Base-by-base conservation (phyloP, 2,113 vertebrate genomes). In the Chlamydotis undulata region DNA sequence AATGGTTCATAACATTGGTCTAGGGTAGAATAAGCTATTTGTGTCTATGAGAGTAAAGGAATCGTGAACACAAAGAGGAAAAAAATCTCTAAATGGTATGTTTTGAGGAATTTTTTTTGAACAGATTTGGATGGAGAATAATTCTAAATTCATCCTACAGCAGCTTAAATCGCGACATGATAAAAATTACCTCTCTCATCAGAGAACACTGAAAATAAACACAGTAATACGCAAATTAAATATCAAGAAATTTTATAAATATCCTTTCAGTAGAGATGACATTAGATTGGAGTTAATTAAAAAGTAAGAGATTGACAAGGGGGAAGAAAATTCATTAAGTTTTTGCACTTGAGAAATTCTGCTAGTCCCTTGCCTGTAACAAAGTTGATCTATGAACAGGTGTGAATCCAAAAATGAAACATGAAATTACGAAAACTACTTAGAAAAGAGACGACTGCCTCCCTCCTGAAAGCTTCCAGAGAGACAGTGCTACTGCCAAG, bases 261-360 rank as follows among this genome's bases (percentile, higher is more conserved):
- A 64, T 13, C 45, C 22, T 70, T 75, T 75, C n/a, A 50, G 31
- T 55, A 80, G 24, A 87, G 25, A 23, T 37, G 16, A 65, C 68
- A 55, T 22, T 29, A 39, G 73, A 49, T 10, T 45, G 21, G 35
- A 83, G 67, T 75, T 87, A 87, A 90, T 83, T 73, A 90, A 92
- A 89, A 90, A 83, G 41, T 23, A 63, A 77, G 65, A 78, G 33
- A 83, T 16, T 73, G 77, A 68, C 76, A 90, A 68, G n/a, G 26
- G 52, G 43, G 23, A 82, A 41, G 64, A 63, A 90, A 78, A 89
- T 76, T 73, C 60, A 91, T 83, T 77, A 83, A 19, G 19, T 19
- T 73, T 76, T 84, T 85, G 75, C 80, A 91, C 80, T 87, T 45
- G 87, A 87, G 82, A 67, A 93, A 74, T 87, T 74, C 77, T 26